Base-by-base conservation (phyloP, 2,797 vertebrate species). In the Neosilurus mollespiculum region DNA sequence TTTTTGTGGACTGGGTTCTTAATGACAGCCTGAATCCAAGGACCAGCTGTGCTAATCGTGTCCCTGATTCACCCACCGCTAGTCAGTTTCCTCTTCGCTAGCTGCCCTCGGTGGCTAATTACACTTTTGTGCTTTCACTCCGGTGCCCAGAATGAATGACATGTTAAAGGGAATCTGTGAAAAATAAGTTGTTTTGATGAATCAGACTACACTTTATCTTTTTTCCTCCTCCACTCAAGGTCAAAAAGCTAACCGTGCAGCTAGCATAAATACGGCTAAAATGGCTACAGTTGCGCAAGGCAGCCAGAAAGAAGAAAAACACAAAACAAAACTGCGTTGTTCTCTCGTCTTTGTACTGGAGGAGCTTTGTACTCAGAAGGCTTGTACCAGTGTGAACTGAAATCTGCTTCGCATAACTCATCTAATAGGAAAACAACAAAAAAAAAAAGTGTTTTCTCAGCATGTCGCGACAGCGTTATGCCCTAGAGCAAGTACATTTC, bases 401-500 rank as follows among this genome's bases (percentile, higher is more conserved):
- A 83, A 65, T 82, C 81, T 86, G 84, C 81, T 86, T 85, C 67
- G 67, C 69, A 75, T 82, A 87, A 86, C 80, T 87, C 87, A 81
- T 84, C 81, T 75, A 66, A 72, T 82, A 24, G 22, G 49, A 67
- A 58, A 54, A 70, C 80, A 49, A 80, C 15, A 59, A 71, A 86
- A 72, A 22, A 72, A 22, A 30, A 70, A 80, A 83, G 66, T 24
- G 61, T 78, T 80, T 78, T 78, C 80, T 54, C 64, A 86, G 81
- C 88, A 70, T 86, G 87, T 86, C 85, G 87, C 66, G 56, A 89
- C 89, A 90, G 85, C 87, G 82, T 86, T 82, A 26, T 84, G 81
- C 83, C 90, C 89, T 83, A 51, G 16, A 91, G 92, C 87, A 69
- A 82, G 66, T 75, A 85, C 81, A 85, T 86, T 83, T n/a, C 67